Evolutionary conservation across 2,888 invertebrate genomes (phyloP).

Genomic region (Drosophila robusta): DNA sequence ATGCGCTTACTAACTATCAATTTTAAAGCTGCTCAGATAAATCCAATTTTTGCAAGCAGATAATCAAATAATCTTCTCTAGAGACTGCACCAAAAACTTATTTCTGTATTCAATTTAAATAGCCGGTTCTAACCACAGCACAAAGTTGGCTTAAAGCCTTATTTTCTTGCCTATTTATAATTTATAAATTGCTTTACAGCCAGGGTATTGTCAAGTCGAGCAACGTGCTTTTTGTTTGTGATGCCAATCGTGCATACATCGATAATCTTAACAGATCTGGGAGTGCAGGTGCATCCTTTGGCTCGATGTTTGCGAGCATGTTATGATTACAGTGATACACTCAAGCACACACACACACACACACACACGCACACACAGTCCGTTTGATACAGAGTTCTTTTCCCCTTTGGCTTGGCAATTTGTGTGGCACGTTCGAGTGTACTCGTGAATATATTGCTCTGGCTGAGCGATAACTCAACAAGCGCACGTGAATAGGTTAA

Average conservation of each 20-base stretch:
- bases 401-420: slow-evolving; percentile 5
- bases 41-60: too few relatives aligned
- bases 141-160: too few relatives aligned
- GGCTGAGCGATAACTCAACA: slow-evolving; percentile 1
- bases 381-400: slow-evolving; percentile 7
- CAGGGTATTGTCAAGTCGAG: slow-evolving; percentile 18
- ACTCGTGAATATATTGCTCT: slow-evolving; percentile 2
- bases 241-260: slow-evolving; percentile 29
- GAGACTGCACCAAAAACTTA: too few relatives aligned
- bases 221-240: background rate
- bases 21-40: too few relatives aligned
- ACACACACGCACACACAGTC: background rate
- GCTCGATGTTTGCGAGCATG: slow-evolving; percentile 47
- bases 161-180: too few relatives aligned
- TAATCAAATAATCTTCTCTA: too few relatives aligned
- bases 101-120: too few relatives aligned
- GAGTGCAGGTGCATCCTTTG: slow-evolving; percentile 33
- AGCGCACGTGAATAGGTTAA: slow-evolving; percentile 2
- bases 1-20: too few relatives aligned
- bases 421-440: slow-evolving; percentile 11
- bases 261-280: slow-evolving; percentile 19
- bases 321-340: slow-evolving; percentile 62
- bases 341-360: background rate
- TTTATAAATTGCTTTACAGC: background rate
- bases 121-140: too few relatives aligned